Base-by-base conservation (phyloP, 2,888 invertebrate genomes). In the Dione vanillae region DNA sequence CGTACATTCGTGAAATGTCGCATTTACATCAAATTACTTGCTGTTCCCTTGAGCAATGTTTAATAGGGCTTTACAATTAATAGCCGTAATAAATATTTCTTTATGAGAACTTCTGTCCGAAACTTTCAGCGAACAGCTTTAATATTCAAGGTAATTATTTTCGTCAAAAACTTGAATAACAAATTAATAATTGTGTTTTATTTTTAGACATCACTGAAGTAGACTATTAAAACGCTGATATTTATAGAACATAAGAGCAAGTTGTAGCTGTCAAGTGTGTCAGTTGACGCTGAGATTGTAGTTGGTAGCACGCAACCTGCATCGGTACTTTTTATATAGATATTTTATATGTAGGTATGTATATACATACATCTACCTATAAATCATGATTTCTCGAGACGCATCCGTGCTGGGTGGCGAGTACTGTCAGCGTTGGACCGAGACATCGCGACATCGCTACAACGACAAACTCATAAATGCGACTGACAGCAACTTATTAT, bases 401-500 rank as follows among this genome's bases (percentile, higher is more conserved):
- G 76, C 77, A 74, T 70, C 78, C 91, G 81, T 86, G 79, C 82
- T 91, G 91, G 90, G 92, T 91, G 79, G 82, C 79, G 76, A 77
- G 73, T 78, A 73, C 74, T 78, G 78, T 56, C 56, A 51, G 20
- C 19, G 64, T 67, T 64, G 41, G 45, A 41, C 45, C 78, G 80
- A 79, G 77, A 79, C 80, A 75, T 69, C 69, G 73, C 73, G 72
- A 78, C 76, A 79, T 79, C 76, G 80, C 83, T 81, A 37, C 86
- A 89, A 89, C 86, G 88, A 86, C 84, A 79, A 80, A 74, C 83
- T 86, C 86, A 85, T 87, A 88, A 85, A 87, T 83, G 84, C 81
- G 81, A 77, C 79, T 84, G 85, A 88, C 86, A 85, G 82, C 82
- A 83, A 84, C 85, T 85, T 86, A 89, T 90, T 89, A 88, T 89